Percentiles rank a stretch among this genome's conserved stretches.
phyloP scores from a whole-genome alignment of 64 coral and sea anemone genomes.

The Dendronephthya gigantea region DNA sequence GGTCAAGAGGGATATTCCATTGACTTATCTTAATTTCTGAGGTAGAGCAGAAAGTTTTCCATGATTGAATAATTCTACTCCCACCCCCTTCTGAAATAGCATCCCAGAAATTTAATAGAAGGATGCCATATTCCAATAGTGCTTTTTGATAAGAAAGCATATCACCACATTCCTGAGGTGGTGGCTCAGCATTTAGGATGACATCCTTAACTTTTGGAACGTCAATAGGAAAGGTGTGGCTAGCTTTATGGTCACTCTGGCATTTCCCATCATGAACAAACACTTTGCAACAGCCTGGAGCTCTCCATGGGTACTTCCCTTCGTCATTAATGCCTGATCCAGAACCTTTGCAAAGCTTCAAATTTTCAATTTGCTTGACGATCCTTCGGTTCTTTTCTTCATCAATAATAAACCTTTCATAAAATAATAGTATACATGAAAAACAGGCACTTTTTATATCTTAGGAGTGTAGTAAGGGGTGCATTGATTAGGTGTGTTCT shows the following conservation, averaged over 20 bases:
- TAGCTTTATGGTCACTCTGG: not conserved
- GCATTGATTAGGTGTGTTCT: no score
- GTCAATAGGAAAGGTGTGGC: not conserved
- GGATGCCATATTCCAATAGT: not conserved
- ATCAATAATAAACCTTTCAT: no score
- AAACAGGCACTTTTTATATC: no score
- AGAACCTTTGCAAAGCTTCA: no score
- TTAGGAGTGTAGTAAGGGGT: no score
- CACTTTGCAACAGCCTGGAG: not conserved
- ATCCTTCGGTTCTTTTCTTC: no score
- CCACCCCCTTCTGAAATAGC: conserved; percentile 1
- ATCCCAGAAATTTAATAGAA: not conserved
- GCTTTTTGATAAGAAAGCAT: not conserved
- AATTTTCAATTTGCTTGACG: no score
- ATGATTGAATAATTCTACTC: not conserved
- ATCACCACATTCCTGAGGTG: no score
- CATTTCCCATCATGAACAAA: not conserved
- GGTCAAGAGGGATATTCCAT: not conserved
- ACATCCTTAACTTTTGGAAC: not conserved
- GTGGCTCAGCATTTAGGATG: no score
- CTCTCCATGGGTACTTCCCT: not conserved
- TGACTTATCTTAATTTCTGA: not conserved
- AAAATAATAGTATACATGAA: no score
- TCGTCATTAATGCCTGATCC: not conserved
- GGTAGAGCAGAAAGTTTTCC: not conserved